phyloP scores from a whole-genome alignment of 2,797 vertebrate genomes.

The Chrysocyon brachyurus region DNA sequence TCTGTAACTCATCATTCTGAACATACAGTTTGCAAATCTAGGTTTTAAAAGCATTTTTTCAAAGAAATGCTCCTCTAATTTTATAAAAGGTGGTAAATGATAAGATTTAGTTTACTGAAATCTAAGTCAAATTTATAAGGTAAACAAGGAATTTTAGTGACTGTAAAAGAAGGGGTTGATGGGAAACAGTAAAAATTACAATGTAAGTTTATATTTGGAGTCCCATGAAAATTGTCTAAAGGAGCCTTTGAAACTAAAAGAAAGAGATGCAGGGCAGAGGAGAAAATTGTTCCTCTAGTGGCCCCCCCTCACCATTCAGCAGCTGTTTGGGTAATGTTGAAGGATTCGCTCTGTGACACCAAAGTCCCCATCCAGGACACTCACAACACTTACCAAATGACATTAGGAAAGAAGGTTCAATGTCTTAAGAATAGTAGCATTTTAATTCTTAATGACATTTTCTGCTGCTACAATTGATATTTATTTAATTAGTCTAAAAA shows the following conservation, averaged over 20 bases:
- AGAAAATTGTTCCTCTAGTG: neutral
- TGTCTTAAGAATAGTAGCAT: neutral
- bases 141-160: neutral
- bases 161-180: neutral
- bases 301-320: neutral
- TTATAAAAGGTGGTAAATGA: constrained; percentile 5
- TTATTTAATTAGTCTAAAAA: constrained; percentile 61
- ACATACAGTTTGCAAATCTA: neutral
- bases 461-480: constrained; percentile 58
- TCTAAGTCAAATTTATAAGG: neutral
- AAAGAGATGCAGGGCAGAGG: no score
- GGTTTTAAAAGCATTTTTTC: neutral
- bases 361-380: neutral
- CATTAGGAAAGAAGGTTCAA: neutral
- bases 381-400: neutral
- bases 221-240: neutral
- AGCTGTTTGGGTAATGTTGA: neutral
- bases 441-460: constrained; percentile 74
- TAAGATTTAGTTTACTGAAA: neutral
- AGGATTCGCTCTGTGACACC: neutral
- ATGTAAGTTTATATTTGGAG: neutral
- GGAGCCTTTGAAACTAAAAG: neutral
- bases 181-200: neutral
- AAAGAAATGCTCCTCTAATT: neutral
- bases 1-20: neutral